Percentiles rank a stretch among this genome's conserved stretches.
phyloP scores from a whole-genome alignment of 2,888 invertebrate species.

The Papilio protenor region DNA sequence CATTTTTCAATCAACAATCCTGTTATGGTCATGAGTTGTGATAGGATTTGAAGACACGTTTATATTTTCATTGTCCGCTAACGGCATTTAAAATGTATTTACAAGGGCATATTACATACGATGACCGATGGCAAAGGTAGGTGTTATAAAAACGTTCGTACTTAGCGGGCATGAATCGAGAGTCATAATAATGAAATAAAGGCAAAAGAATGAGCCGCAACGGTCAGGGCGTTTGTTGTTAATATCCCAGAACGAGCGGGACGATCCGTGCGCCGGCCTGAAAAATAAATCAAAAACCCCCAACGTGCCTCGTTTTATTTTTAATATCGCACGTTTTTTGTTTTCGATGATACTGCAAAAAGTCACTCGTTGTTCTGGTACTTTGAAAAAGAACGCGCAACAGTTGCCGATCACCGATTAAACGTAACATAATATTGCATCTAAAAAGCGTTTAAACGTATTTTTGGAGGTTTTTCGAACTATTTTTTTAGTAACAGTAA shows the following conservation, averaged over 20 bases:
- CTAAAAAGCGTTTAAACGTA: not conserved
- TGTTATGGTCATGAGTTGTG: no score
- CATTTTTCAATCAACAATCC: not conserved
- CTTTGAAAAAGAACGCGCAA: slow-evolving; percentile 15
- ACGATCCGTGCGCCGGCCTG: slow-evolving; percentile 42
- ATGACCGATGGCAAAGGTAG: slow-evolving; percentile 38
- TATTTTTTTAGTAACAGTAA: not conserved
- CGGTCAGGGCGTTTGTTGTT: slow-evolving; percentile 50
- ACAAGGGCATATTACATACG: not conserved
- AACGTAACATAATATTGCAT: not conserved
- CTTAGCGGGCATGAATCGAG: slow-evolving; percentile 57
- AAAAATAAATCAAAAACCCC: slow-evolving; percentile 37
- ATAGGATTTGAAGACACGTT: not conserved
- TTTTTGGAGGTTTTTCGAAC: not conserved
- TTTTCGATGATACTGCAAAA: slow-evolving; percentile 36
- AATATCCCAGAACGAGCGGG: slow-evolving; percentile 46
- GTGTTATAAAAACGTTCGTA: slow-evolving; percentile 58
- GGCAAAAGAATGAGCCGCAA: slow-evolving; percentile 57
- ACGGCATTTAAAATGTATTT: no score
- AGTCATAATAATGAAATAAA: slow-evolving; percentile 66
- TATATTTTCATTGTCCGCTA: no score
- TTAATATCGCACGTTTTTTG: slow-evolving; percentile 38
- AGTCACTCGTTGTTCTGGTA: not conserved
- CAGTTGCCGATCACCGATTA: slow-evolving; percentile 7
- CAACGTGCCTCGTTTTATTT: slow-evolving; percentile 33